Conservation (phyloP, 2,888 invertebrate genomes). For the Drosophila melanocephala region DNA sequence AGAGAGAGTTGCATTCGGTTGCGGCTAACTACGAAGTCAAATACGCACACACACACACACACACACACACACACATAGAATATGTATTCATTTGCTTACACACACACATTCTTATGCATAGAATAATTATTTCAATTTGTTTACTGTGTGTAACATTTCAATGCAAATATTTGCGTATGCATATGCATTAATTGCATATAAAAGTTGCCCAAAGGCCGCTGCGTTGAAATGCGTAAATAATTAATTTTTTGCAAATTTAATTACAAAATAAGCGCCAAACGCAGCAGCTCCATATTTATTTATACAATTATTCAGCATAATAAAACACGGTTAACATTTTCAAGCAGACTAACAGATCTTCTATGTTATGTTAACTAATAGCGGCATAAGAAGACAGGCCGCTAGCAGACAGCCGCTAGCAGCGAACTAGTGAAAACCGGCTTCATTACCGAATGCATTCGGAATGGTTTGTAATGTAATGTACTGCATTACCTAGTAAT, state of each 20-base stretch:
- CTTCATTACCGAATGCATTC: not conserved
- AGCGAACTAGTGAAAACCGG: not conserved
- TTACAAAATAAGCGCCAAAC: slow-evolving; percentile 40
- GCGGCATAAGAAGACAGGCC: not conserved
- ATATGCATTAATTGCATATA: slow-evolving; percentile 73
- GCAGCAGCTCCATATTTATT: not conserved
- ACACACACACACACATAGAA: too few relatives aligned
- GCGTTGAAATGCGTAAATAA: slow-evolving; percentile 60
- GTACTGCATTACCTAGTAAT: too few relatives aligned
- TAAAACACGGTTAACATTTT: slow-evolving; percentile 7
- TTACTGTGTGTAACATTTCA: slow-evolving; percentile 57
- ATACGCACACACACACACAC: not conserved
- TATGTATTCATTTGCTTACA: not conserved
- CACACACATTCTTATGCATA: not conserved
- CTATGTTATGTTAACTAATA: slow-evolving; percentile 12
- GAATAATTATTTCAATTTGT: slow-evolving; percentile 67
- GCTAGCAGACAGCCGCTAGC: not conserved
- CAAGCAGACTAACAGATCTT: slow-evolving; percentile 8
- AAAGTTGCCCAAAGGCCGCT: slow-evolving; percentile 33
- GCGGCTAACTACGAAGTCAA: slow-evolving; percentile 26
- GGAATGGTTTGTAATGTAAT: not conserved
- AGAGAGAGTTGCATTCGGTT: slow-evolving; percentile 11
- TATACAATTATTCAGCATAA: not conserved
- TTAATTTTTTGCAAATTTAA: slow-evolving; percentile 74
- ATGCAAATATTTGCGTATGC: slow-evolving; percentile 63